These are phyloP conservation scores for Hyposoter didymator DNA, from an alignment of 2,888 invertebrate genomes.

Conservation along the genomic window DNA sequence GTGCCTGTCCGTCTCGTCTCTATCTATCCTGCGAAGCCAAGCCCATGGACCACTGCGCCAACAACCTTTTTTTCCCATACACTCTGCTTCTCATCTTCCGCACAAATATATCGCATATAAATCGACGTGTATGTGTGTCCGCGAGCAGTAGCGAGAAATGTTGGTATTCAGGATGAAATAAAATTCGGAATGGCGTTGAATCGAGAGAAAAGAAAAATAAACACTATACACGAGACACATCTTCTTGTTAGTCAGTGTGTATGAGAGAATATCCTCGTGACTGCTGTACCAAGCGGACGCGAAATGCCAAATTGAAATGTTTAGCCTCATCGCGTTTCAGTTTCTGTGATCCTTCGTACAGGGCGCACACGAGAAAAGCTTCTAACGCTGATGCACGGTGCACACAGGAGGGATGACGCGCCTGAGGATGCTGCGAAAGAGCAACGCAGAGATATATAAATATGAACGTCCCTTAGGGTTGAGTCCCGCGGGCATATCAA, in stretches of 20 bases:
- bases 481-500: constrained; percentile 66
- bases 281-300: constrained; percentile 57
- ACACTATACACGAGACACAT: constrained; percentile 43
- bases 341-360: constrained; percentile 65
- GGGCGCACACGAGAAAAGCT: constrained; percentile 33
- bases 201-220: constrained; percentile 25
- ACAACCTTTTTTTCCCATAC: constrained; percentile 59
- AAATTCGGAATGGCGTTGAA: constrained; percentile 52
- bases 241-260: constrained; percentile 30
- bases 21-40: constrained; percentile 35
- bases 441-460: constrained; percentile 39
- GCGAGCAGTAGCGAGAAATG: constrained; percentile 6
- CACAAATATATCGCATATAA: constrained; percentile 25
- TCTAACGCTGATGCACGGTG: constrained; percentile 43
- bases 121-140: constrained; percentile 16
- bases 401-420: constrained; percentile 61
- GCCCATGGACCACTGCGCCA: constrained; percentile 50
- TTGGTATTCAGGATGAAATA: constrained; percentile 45
- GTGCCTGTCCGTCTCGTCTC: constrained; percentile 35
- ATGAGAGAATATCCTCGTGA: constrained; percentile 59
- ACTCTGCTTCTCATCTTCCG: constrained; percentile 39
- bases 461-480: constrained; percentile 45
- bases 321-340: constrained; percentile 81
- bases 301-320: constrained; percentile 85
- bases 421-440: constrained; percentile 26